Evolutionary conservation across 2,888 invertebrate species (phyloP), one percentile per base, ranked within the genome.

Genomic region (Spodoptera littoralis): DNA sequence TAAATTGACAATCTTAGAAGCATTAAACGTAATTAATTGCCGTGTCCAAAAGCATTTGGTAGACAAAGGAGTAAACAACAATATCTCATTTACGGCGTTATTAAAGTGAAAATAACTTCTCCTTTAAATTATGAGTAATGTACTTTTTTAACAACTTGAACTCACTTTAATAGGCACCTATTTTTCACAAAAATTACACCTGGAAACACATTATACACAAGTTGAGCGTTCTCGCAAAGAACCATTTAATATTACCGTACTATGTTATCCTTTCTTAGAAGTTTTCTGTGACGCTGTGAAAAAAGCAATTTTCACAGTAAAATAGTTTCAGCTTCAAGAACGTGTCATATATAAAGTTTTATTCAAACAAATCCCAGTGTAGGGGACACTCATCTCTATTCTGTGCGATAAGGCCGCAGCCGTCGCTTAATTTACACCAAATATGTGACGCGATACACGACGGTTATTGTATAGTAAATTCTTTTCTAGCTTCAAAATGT

Each of bases 381-480:
- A 80, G 66, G 81, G 77, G 82, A 76, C 60, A 68, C 84, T 85
- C 86, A 88, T 89, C 79, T 83, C 79, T 86, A 87, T 89, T 88
- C 86, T 65, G 71, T 68, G 62, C 84, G 80, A 53, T 70, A 75
- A 73, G 70, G 71, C 72, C 71, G 74, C 89, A 88, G 86, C 85
- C 88, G 89, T 79, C 80, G 84, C 82, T 81, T 85, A 89, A 87
- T 88, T 90, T 90, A 88, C 86, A 86, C 85, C 74, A 78, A 79
- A 79, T 84, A 85, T 88, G 87, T 85, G 85, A 84, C 77, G 59
- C 70, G 67, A 69, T 76, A 76, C 73, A 67, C 75, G 60, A 68
- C 58, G 47, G 55, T 70, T 70, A 71, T 68, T 74, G 65, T 60
- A 71, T 73, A 74, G 64, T 76, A 65, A 63, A 53, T 60, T 58